Percentiles rank a stretch among this genome's conserved stretches.
Conservation (phyloP, 2,797 vertebrate species). For the Sebastes flavidus region DNA sequence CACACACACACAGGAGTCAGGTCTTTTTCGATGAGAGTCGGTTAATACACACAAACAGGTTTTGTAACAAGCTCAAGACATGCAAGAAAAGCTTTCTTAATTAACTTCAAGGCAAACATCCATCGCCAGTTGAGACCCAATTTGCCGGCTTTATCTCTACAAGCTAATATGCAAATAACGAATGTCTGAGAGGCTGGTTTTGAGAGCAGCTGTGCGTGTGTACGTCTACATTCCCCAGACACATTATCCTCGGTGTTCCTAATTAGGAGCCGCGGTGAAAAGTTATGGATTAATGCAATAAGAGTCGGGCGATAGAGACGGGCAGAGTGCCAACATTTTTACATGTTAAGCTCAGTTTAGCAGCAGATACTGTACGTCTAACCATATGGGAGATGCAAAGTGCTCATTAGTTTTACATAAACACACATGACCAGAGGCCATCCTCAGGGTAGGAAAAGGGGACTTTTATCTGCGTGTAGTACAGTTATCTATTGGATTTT, state of each 20-base stretch:
- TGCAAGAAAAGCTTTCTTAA: slow-evolving; percentile 64
- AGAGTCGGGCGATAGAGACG: slow-evolving; percentile 27
- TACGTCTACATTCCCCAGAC: slow-evolving; percentile 45
- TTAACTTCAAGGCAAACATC: slow-evolving; percentile 64
- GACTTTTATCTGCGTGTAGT: background rate
- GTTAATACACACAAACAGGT: slow-evolving; percentile 38
- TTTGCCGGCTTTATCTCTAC: slow-evolving; percentile 62
- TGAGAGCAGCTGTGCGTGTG: slow-evolving; percentile 36
- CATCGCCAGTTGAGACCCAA: slow-evolving; percentile 50
- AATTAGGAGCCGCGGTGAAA: slow-evolving; percentile 61
- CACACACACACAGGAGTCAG: background rate
- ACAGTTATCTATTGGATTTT: background rate
- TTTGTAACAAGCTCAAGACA: slow-evolving; percentile 52
- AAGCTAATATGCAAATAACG: slow-evolving; percentile 64
- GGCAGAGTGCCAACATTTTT: slow-evolving; percentile 30
- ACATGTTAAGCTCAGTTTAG: slow-evolving; percentile 39
- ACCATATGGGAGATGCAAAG: slow-evolving; percentile 37
- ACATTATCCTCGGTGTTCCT: slow-evolving; percentile 38
- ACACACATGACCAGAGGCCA: slow-evolving; percentile 43
- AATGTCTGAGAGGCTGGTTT: slow-evolving; percentile 46
- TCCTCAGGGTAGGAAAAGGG: background rate
- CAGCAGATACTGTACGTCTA: background rate
- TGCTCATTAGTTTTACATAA: slow-evolving; percentile 51
- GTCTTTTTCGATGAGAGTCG: slow-evolving; percentile 1
- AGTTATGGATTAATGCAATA: slow-evolving; percentile 55